These are phyloP conservation scores for Harpagifer antarcticus DNA, from an alignment of 2,797 vertebrate genomes.

Conservation along the genomic window DNA sequence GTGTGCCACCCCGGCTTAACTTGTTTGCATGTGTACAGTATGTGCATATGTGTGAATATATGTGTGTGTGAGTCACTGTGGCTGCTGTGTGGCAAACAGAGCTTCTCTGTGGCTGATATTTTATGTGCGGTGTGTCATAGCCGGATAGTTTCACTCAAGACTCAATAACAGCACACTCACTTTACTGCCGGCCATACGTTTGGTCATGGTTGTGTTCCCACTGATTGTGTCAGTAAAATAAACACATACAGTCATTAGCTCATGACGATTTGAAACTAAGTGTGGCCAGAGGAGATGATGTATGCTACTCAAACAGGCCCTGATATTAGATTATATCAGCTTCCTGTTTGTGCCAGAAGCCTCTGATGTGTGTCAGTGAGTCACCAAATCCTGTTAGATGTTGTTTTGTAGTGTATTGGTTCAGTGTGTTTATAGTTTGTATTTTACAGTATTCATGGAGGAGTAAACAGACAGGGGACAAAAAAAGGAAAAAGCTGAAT, in stretches of 20 bases:
- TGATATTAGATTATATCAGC: slow-evolving; percentile 73
- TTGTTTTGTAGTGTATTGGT: slow-evolving; percentile 1
- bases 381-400: slow-evolving; percentile 27
- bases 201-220: slow-evolving; percentile 25
- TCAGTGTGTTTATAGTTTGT: neutral
- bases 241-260: slow-evolving; percentile 56
- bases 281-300: slow-evolving; percentile 60
- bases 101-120: slow-evolving; percentile 54
- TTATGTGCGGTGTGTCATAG: slow-evolving; percentile 61
- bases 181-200: slow-evolving; percentile 38
- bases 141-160: slow-evolving; percentile 51
- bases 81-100: slow-evolving; percentile 41
- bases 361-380: slow-evolving; percentile 35
- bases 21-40: slow-evolving; percentile 28
- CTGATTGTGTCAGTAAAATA: slow-evolving; percentile 59
- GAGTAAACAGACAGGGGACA: neutral
- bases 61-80: slow-evolving; percentile 1
- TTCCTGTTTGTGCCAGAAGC: slow-evolving; percentile 67
- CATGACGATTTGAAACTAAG: slow-evolving; percentile 50
- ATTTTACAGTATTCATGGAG: neutral
- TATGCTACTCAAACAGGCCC: slow-evolving; percentile 46
- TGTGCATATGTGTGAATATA: slow-evolving; percentile 16
- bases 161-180: slow-evolving; percentile 45
- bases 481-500: neutral
- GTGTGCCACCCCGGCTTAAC: slow-evolving; percentile 29